Percentiles rank a stretch among this genome's conserved stretches.
These are phyloP conservation scores for Limosa lapponica DNA, from an alignment of 2,797 vertebrate species.

Conservation along the genomic window DNA sequence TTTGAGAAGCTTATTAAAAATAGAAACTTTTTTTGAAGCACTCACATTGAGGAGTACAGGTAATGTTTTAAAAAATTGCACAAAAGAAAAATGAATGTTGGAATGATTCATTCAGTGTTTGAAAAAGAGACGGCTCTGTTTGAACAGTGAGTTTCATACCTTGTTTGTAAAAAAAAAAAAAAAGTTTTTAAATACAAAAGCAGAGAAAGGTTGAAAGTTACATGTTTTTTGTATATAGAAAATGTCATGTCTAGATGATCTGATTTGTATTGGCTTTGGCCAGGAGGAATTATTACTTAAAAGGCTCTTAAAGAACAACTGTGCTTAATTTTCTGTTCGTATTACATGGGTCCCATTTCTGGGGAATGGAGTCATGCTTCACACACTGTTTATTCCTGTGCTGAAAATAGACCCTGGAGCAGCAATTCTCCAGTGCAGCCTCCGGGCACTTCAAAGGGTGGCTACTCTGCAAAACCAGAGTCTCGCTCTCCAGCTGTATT, in stretches of 20 bases:
- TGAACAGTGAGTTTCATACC: slow-evolving; percentile 87
- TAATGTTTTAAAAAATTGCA: slow-evolving; percentile 91
- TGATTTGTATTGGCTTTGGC: slow-evolving; percentile 80
- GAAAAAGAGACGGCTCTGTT: slow-evolving; percentile 87
- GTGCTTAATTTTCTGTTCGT: slow-evolving; percentile 76
- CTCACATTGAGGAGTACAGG: slow-evolving; percentile 92
- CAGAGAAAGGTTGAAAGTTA: slow-evolving; percentile 82
- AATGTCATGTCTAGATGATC: slow-evolving; percentile 80
- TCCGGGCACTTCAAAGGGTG: slow-evolving; percentile 14
- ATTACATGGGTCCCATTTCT: slow-evolving; percentile 51
- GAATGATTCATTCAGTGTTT: slow-evolving; percentile 92
- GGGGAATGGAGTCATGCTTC: slow-evolving; percentile 62
- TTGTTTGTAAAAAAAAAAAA: slow-evolving; percentile 83
- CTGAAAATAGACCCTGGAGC: slow-evolving; percentile 58
- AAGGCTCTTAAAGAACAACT: slow-evolving; percentile 80
- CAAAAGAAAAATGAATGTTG: slow-evolving; percentile 98
- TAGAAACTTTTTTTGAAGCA: slow-evolving; percentile 86
- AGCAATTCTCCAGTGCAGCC: slow-evolving; percentile 35
- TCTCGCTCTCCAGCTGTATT: neutral
- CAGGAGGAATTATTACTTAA: slow-evolving; percentile 79
- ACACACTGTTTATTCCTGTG: slow-evolving; percentile 64
- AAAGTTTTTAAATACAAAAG: slow-evolving; percentile 79
- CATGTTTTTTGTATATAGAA: slow-evolving; percentile 85
- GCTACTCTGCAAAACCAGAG: neutral
- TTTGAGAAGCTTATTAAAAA: slow-evolving; percentile 85